Evolutionary conservation across 2,888 invertebrate genomes (phyloP), one percentile per base, ranked within the genome.

Genomic region (Philaethria dido): DNA sequence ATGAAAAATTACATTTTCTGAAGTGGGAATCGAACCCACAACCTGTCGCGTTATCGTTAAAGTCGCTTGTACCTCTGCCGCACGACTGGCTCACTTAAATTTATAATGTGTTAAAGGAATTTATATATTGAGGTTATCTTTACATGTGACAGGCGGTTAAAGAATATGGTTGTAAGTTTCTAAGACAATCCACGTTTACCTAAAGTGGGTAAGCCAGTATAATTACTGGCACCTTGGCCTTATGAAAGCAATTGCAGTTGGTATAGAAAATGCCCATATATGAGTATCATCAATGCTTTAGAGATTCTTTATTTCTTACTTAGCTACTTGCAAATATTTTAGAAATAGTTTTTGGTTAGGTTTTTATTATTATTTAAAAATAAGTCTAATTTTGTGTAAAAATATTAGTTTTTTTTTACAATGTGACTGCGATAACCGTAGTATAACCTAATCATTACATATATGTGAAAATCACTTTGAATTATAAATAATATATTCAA

Each of bases 81-180:
- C n/a, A n/a, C n/a, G n/a, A n/a, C 29, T 29, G 29, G 3, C 6
- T 29, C 6, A 4, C 6, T 29, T 36, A 8, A 72, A 70, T 75
- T 74, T 75, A 70, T 72, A 67, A 69, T 68, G 55, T 66, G 67
- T 70, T 74, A 74, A 72, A 70, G 73, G 74, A 74, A 71, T 74
- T 70, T 67, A 65, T 47, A 68, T 72, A 74, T 72, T 57, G 72
- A 73, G 74, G 74, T 72, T 73, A 73, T 73, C 73, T 72, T 25
- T 52, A 67, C 69, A 59, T 67, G 70, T 66, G 71, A 69, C 71
- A 69, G 67, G 61, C 72, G 61, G 60, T 54, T 48, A 60, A 65
- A 69, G 69, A 65, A 65, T 57, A 66, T 62, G 62, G 57, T 45
- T 69, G 29, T 29, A 48, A 65, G 48, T 50, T 65, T 65, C 59